Evolutionary conservation across 2,113 vertebrate genomes (phyloP), one percentile per base, ranked within the genome.

Genomic region (Perca schrenkii): DNA sequence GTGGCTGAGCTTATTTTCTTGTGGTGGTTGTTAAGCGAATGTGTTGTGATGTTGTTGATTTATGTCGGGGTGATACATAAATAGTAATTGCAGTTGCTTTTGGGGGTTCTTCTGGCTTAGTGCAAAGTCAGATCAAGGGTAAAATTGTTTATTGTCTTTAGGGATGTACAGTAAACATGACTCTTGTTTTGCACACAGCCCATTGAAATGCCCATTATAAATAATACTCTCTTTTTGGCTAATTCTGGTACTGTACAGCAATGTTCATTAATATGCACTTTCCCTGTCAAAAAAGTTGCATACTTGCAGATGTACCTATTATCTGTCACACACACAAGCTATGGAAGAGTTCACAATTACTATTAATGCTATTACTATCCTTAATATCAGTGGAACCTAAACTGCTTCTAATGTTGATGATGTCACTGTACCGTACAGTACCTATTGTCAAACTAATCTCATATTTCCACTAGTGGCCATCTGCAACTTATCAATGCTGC

Each of bases 41-140:
- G n/a, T 40, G 54, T 31, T 28, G 8, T 31, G 34, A 21, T 50
- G 69, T 22, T 46, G 79, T 22, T 46, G 79, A 70, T 76, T 63
- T 49, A 57, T 63, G 11, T 50, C 6, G 43, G 21, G 13, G n/a
- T 14, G 2, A 61, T 40, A 28, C 36, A 63, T 62, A 19, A 56
- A 43, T 54, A 58, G 25, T 53, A 43, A 46, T 70, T 65, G 40
- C 65, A 40, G 34, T 54, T 36, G 13, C 47, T 47, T 46, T 54
- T 34, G 5, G 25, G 47, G 47, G 4, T 22, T 62, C 13, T 47
- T 21, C 46, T 54, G 17, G n/a, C 47, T 54, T 12, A 34, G 11
- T 49, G 17, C 70, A 60, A 49, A 60, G 43, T 34, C 19, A 49
- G 15, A 61, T n/a, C 16, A n/a, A 67, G 22, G 21, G 31, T 16